Percentiles rank a stretch among this genome's conserved stretches.
phyloP scores from a whole-genome alignment of 2,113 vertebrate genomes.

The Corvus cornix region DNA sequence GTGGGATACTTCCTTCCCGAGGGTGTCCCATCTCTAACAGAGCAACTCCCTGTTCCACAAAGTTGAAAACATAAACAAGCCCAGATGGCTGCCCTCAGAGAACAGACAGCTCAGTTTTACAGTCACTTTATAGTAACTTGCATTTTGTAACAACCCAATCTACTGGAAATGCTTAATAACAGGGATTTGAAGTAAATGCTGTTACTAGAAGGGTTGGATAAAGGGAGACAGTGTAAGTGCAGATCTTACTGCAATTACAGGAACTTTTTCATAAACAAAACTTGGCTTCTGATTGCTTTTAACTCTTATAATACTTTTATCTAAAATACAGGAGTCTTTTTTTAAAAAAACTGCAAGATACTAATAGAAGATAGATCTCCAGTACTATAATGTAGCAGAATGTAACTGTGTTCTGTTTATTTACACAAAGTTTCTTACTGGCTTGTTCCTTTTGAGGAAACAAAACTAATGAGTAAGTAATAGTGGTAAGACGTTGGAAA shows the following conservation, averaged over 20 bases:
- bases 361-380: neutral
- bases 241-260: neutral
- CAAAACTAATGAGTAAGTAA: neutral
- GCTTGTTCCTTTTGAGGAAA: neutral
- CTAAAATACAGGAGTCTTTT: neutral
- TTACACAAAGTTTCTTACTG: neutral
- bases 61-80: conserved; percentile 77
- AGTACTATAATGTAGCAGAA: neutral
- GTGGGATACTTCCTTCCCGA: conserved; percentile 64
- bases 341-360: neutral
- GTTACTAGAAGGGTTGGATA: neutral
- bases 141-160: neutral
- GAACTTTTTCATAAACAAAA: neutral
- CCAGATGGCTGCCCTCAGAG: conserved; percentile 72
- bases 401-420: neutral
- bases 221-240: neutral
- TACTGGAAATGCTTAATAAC: neutral
- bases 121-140: neutral
- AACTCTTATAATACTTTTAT: neutral
- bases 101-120: conserved; percentile 28
- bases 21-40: conserved; percentile 62
- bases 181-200: neutral
- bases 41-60: conserved; percentile 72
- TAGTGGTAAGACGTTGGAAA: neutral
- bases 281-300: neutral